A percentile compares a stretch with the other conserved stretches of the same genome.
phyloP scores from a whole-genome alignment of 2,113 vertebrate genomes.

The Neogale vison region DNA sequence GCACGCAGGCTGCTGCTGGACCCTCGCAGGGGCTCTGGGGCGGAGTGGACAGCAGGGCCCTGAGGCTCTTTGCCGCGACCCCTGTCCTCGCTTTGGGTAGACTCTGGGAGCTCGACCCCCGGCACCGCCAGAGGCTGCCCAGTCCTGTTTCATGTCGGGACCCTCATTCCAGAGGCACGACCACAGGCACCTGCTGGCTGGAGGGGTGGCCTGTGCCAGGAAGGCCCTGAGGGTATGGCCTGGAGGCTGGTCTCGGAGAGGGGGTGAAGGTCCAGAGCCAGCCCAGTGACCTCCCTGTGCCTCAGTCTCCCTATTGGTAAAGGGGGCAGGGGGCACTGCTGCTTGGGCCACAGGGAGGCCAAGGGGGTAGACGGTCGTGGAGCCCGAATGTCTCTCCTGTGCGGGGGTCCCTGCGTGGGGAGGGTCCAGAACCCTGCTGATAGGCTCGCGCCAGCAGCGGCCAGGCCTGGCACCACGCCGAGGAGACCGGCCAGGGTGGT shows the following conservation, averaged over 20 bases:
- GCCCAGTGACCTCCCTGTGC: background rate
- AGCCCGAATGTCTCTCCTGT: background rate
- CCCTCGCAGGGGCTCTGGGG: background rate
- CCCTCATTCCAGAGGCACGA: background rate
- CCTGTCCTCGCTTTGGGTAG: background rate
- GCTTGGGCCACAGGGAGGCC: background rate
- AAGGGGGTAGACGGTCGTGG: background rate
- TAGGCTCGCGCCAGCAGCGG: background rate
- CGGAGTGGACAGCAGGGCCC: accelerated
- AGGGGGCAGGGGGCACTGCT: background rate
- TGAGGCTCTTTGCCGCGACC: background rate
- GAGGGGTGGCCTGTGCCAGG: background rate
- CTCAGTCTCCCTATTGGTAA: background rate
- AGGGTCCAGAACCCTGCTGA: background rate
- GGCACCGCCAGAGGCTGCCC: background rate
- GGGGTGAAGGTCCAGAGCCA: background rate
- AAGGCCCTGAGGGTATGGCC: background rate
- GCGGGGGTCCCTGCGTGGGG: background rate
- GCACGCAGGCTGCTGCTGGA: background rate
- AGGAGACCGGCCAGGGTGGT: background rate
- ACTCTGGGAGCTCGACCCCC: accelerated
- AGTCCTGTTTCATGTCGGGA: background rate
- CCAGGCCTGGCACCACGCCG: background rate
- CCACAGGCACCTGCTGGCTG: background rate
- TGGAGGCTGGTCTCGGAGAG: background rate